phyloP scores from a whole-genome alignment of 1,140 invertebrate genomes.

The Acromyrmex echinatior region DNA sequence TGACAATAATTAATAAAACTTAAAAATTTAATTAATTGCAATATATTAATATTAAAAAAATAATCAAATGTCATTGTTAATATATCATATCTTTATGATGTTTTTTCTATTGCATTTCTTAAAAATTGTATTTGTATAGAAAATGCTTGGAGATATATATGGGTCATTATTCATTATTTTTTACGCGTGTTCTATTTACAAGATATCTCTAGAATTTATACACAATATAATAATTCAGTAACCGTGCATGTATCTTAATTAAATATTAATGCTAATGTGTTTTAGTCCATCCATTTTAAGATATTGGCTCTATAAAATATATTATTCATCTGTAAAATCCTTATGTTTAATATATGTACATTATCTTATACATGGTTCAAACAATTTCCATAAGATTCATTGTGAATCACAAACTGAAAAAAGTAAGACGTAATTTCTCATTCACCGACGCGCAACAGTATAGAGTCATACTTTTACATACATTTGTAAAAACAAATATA shows the following conservation, averaged over 20 bases:
- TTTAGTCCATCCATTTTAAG: background rate
- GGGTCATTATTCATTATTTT: background rate
- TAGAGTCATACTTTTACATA: background rate
- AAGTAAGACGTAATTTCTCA: conserved; percentile 1
- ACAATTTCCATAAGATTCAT: background rate
- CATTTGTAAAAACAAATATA: background rate
- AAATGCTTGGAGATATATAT: background rate
- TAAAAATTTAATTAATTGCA: background rate
- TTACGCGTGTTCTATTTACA: background rate
- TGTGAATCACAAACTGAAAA: background rate
- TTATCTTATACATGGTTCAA: background rate
- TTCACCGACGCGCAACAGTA: background rate
- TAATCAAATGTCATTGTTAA: background rate
- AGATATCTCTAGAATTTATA: background rate
- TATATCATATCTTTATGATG: background rate
- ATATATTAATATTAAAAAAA: background rate
- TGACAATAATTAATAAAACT: background rate
- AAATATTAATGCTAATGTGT: background rate
- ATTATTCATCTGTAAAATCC: background rate
- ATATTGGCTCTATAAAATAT: background rate
- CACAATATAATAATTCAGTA: conserved; percentile 6
- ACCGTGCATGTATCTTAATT: background rate
- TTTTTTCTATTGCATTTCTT: background rate
- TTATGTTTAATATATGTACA: background rate
- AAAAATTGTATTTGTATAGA: background rate